Conservation (phyloP, 2,888 invertebrate genomes). For the Alentia gelatinosa region DNA sequence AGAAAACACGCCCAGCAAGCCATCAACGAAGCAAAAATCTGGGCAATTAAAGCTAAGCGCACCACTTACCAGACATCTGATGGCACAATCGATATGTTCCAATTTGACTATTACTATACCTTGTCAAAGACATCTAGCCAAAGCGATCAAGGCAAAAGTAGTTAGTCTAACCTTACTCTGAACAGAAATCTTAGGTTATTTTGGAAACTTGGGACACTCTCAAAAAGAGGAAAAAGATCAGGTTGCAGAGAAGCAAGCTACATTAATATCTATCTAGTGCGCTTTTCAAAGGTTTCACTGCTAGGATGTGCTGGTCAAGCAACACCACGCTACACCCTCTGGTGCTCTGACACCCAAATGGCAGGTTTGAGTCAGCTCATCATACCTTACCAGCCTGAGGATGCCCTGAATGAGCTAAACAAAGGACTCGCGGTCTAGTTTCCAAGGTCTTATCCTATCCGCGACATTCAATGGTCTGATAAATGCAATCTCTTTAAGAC, state of each 20-base stretch:
- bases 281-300: neutral
- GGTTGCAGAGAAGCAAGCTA: neutral
- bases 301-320: neutral
- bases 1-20: too few species aligned
- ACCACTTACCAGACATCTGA: neutral
- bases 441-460: constrained; percentile 19
- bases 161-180: too few species aligned
- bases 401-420: neutral
- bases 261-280: neutral
- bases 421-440: neutral
- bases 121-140: neutral
- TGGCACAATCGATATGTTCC: neutral
- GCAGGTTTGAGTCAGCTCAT: neutral
- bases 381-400: neutral
- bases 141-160: neutral
- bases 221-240: neutral
- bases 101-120: neutral
- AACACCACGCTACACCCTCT: neutral
- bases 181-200: neutral
- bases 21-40: neutral
- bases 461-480: neutral
- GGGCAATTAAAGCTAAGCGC: neutral
- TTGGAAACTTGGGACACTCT: neutral
- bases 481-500: constrained; percentile 17
- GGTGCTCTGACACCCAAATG: neutral